Conservation (phyloP, 2,113 vertebrate species). For the Ceyx margarethae region DNA sequence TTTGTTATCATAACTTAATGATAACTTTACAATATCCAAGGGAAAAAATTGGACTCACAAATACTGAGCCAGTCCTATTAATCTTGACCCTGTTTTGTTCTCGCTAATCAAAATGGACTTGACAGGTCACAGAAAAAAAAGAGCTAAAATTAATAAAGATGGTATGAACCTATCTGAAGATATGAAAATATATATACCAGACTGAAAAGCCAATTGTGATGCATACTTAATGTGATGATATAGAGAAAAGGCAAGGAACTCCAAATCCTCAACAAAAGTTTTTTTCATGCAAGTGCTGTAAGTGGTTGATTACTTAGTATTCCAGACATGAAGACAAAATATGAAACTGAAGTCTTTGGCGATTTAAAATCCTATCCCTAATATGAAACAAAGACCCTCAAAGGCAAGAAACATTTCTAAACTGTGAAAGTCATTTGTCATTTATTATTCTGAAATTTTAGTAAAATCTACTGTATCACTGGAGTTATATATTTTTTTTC, state of each 20-base stretch:
- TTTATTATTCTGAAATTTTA: slow-evolving; percentile 13
- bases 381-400: background rate
- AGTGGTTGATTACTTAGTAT: slow-evolving; percentile 6
- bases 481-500: slow-evolving; percentile 55
- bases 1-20: background rate
- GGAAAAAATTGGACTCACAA: background rate
- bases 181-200: background rate
- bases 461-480: slow-evolving; percentile 35
- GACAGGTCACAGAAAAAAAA: background rate
- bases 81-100: background rate
- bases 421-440: background rate
- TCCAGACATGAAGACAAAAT: slow-evolving; percentile 28
- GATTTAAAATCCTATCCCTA: background rate
- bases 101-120: background rate
- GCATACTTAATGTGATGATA: background rate
- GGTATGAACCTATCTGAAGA: background rate
- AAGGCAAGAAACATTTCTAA: slow-evolving; percentile 17
- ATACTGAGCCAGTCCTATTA: background rate
- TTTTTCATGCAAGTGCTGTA: slow-evolving; percentile 2
- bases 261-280: background rate
- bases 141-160: background rate
- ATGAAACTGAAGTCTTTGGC: slow-evolving; percentile 22
- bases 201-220: background rate
- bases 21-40: background rate
- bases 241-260: slow-evolving; percentile 28